Evolutionary conservation across 1,140 invertebrate genomes (phyloP).

Genomic region (Heterodera carotae): DNA sequence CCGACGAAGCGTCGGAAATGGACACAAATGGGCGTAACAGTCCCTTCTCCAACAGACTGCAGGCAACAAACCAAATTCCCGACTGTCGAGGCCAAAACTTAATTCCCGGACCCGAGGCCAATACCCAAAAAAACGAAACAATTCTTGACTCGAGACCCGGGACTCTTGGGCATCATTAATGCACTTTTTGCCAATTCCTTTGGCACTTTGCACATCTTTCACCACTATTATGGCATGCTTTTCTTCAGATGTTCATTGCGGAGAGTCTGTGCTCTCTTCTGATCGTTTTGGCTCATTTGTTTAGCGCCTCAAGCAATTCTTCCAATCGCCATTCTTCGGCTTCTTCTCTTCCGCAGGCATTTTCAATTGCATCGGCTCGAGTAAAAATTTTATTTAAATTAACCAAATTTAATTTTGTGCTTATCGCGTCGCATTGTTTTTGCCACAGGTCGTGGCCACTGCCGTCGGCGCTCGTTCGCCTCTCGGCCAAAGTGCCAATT

Average conservation of each 20-base stretch:
- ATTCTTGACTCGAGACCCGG: too few relatives aligned
- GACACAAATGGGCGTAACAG: not conserved
- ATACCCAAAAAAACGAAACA: not conserved
- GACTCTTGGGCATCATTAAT: too few relatives aligned
- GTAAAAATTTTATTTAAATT: constrained; percentile 20
- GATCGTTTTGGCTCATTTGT: constrained; percentile 27
- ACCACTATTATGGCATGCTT: constrained; percentile 27
- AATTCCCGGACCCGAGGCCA: too few relatives aligned
- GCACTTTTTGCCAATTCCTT: too few relatives aligned
- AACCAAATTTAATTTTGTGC: not conserved
- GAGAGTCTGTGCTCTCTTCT: constrained; percentile 24
- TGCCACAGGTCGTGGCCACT: constrained; percentile 24
- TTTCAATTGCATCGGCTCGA: constrained; percentile 29
- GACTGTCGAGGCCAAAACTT: too few relatives aligned
- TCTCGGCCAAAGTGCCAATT: constrained; percentile 40
- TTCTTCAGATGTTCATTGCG: constrained; percentile 26
- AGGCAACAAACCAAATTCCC: too few relatives aligned
- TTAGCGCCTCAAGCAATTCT: not conserved
- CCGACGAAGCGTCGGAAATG: constrained; percentile 5
- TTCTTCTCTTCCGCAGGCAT: constrained; percentile 6
- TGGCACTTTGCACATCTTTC: constrained; percentile 20
- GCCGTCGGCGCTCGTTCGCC: constrained; percentile 26
- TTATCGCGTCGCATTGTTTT: not conserved
- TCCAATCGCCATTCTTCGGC: not conserved
- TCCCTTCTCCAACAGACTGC: constrained; percentile 27